phyloP scores from a whole-genome alignment of 2,797 vertebrate genomes.

The Enteromius mattozi region DNA sequence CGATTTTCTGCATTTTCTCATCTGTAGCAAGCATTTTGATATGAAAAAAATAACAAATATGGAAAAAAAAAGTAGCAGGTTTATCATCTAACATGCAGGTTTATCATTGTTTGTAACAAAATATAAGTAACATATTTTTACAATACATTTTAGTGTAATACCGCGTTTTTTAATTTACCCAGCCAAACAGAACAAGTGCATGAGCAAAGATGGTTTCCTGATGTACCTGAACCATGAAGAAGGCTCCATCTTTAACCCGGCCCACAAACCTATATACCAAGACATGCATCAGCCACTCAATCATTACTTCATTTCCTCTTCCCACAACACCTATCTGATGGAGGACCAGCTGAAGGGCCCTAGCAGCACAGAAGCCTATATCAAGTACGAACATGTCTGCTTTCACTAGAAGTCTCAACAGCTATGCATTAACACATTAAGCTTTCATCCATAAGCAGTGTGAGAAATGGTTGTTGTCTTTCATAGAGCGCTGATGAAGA shows the following conservation, averaged over 20 bases:
- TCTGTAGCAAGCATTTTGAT: too few species aligned
- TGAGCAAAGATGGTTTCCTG: slow-evolving; percentile 95
- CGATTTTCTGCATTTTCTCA: too few species aligned
- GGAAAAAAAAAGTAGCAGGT: too few species aligned
- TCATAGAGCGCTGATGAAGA: slow-evolving; percentile 91
- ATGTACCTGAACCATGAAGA: slow-evolving; percentile 88
- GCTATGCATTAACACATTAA: neutral
- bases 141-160: neutral
- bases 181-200: slow-evolving; percentile 83
- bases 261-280: slow-evolving; percentile 85
- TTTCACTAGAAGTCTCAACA: neutral
- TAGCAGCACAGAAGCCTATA: slow-evolving; percentile 97
- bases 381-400: slow-evolving; percentile 78
- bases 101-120: neutral
- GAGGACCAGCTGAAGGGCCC: slow-evolving; percentile 93
- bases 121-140: neutral
- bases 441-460: neutral
- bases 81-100: too few species aligned
- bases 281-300: slow-evolving; percentile 94
- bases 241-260: slow-evolving; percentile 81
- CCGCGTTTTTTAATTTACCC: slow-evolving; percentile 37
- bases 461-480: slow-evolving; percentile 8
- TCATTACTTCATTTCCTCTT: slow-evolving; percentile 95
- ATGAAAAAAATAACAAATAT: too few species aligned
- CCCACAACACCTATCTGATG: slow-evolving; percentile 97